Evolutionary conservation across 2,888 invertebrate genomes (phyloP).

Genomic region (Lingula anatina): DNA sequence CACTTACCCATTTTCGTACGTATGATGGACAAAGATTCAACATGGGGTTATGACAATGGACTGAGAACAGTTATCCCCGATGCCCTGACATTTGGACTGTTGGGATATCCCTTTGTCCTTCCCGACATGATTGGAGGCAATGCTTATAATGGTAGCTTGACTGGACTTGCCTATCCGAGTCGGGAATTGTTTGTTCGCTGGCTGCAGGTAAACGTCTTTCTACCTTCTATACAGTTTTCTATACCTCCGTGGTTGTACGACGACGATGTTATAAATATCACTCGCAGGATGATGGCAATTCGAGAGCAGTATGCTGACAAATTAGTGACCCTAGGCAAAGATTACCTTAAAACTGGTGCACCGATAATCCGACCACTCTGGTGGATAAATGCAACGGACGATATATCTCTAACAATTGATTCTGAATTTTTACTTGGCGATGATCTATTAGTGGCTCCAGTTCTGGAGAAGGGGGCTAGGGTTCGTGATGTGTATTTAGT

Average conservation of each 20-base stretch:
- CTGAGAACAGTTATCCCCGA: slow-evolving; percentile 76
- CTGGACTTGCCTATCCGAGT: slow-evolving; percentile 18
- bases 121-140: slow-evolving; percentile 71
- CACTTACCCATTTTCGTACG: slow-evolving; percentile 72
- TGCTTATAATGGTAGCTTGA: slow-evolving; percentile 23
- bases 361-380: slow-evolving; percentile 89
- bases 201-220: slow-evolving; percentile 79
- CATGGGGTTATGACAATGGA: slow-evolving; percentile 76
- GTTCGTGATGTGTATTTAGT: slow-evolving; percentile 40
- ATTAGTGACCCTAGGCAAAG: slow-evolving; percentile 26
- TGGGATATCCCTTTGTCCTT: slow-evolving; percentile 77
- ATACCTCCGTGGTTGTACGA: slow-evolving; percentile 53
- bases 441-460: slow-evolving; percentile 44
- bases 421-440: slow-evolving; percentile 54
- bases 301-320: slow-evolving; percentile 24
- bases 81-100: slow-evolving; percentile 55
- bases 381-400: slow-evolving; percentile 80
- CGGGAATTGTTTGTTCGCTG: slow-evolving; percentile 66
- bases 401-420: slow-evolving; percentile 73
- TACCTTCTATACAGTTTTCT: slow-evolving; percentile 87
- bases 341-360: slow-evolving; percentile 45
- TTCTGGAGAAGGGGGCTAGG: slow-evolving; percentile 33
- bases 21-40: slow-evolving; percentile 80
- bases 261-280: slow-evolving; percentile 20
- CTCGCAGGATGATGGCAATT: slow-evolving; percentile 22